A percentile compares a stretch with the other conserved stretches of the same genome.
phyloP scores from a whole-genome alignment of 2,888 invertebrate genomes.

The Andrena marginata region DNA sequence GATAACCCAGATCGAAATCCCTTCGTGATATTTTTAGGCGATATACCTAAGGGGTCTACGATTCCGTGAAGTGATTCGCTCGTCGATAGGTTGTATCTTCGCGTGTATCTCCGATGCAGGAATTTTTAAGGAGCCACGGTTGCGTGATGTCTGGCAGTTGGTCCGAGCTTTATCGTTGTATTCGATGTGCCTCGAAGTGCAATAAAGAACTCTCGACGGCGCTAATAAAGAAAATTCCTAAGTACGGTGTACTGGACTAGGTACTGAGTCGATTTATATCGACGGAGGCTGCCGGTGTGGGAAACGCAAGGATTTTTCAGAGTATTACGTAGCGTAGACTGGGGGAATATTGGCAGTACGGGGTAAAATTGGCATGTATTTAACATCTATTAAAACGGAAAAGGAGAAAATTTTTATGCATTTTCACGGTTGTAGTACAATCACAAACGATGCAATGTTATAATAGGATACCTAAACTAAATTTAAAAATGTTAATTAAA shows the following conservation, averaged over 20 bases:
- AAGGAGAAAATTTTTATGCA: too few relatives aligned
- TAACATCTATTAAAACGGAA: too few relatives aligned
- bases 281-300: too few relatives aligned
- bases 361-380: too few relatives aligned
- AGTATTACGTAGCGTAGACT: too few relatives aligned
- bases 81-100: background rate
- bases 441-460: too few relatives aligned
- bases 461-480: background rate
- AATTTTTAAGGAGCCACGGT: constrained; percentile 6
- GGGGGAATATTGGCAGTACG: too few relatives aligned
- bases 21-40: constrained; percentile 24
- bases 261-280: background rate
- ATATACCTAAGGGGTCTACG: too few relatives aligned
- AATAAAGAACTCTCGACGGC: background rate
- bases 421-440: too few relatives aligned
- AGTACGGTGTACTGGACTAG: background rate
- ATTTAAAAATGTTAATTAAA: background rate
- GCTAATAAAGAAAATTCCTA: background rate
- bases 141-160: background rate
- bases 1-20: constrained; percentile 23
- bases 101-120: constrained; percentile 6
- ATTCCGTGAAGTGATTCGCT: background rate
- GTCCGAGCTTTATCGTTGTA: background rate
- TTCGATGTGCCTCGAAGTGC: background rate
- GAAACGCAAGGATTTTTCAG: too few relatives aligned